phyloP scores from a whole-genome alignment of 2,113 vertebrate genomes.

The Passer montanus region DNA sequence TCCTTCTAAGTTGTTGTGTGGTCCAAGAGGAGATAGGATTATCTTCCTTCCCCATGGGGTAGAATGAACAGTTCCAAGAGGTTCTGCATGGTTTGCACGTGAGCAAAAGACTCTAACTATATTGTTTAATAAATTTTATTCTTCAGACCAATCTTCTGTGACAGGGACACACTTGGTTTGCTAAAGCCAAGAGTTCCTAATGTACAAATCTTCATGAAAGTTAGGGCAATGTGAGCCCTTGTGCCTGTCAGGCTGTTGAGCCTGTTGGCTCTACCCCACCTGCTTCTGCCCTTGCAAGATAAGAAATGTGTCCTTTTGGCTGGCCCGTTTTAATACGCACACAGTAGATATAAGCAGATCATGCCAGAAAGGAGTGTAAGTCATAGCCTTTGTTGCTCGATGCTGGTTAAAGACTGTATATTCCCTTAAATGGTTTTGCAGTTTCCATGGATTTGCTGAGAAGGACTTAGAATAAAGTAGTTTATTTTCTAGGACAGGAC shows the following conservation, averaged over 20 bases:
- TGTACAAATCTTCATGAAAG: neutral
- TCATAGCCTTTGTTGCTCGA: neutral
- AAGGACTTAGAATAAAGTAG: conserved; percentile 6
- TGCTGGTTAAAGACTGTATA: neutral
- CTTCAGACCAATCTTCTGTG: neutral
- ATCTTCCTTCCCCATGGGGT: neutral
- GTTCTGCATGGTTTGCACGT: neutral
- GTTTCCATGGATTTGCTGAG: neutral
- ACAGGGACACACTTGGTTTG: neutral
- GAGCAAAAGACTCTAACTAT: neutral
- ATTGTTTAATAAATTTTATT: neutral
- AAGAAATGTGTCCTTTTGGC: neutral
- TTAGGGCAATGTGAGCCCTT: neutral
- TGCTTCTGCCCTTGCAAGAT: neutral
- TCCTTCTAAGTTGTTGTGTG: neutral
- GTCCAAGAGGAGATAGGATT: neutral
- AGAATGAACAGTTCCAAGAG: neutral
- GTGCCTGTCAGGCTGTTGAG: neutral
- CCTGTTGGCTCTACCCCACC: neutral
- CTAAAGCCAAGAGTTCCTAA: neutral
- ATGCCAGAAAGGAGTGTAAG: neutral
- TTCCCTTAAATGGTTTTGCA: conserved; percentile 8
- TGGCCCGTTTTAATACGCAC: neutral
- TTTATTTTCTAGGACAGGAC: conserved; percentile 32
- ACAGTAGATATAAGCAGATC: neutral